Evolutionary conservation across 2,888 invertebrate genomes (phyloP), one percentile per base, ranked within the genome.

Genomic region (Pandemis heparana): DNA sequence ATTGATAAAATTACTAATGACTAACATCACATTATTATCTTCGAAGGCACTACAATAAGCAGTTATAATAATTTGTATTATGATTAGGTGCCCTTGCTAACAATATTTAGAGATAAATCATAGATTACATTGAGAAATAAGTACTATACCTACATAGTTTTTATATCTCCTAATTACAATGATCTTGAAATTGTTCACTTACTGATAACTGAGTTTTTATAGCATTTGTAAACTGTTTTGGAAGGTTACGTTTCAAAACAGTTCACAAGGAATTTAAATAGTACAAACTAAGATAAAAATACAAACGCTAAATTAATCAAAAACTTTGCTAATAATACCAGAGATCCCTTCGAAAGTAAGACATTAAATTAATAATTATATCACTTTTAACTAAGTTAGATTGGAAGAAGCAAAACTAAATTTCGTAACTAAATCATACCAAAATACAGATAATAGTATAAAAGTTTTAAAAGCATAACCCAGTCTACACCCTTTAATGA

Each of bases 1-100:
- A 86, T 85, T 85, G 72, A 78, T 83, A 81, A 76, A 79, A 77
- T 81, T 79, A 75, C 75, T 84, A 80, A 78, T 78, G 81, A 81
- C 88, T 92, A 92, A 85, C 85, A 92, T 93, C 92, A 92, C 92
- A 92, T 88, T 82, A 81, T 80, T 75, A 83, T 79, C 79, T 76
- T 82, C 80, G 75, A 93, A 93, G 92, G 92, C 92, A 92, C 92
- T 87, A 82, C 79, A 79, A 76, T 79, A 81, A 79, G 75, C 77
- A 78, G 43, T 81, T 79, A 81, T 77, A 77, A 75, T 80, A 83
- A 82, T 89, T 88, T 88, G 85, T 86, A 85, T 84, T 71, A 66
- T 71, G 77, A 77, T 78, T 77, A 80, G 86, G 90, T 89, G 91
- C 92, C 88, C 85, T 80, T 76, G 78, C 71, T 73, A 76, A 75